Evolutionary conservation across 2,113 vertebrate genomes (phyloP).

Genomic region (Tricholaema leucomelas): DNA sequence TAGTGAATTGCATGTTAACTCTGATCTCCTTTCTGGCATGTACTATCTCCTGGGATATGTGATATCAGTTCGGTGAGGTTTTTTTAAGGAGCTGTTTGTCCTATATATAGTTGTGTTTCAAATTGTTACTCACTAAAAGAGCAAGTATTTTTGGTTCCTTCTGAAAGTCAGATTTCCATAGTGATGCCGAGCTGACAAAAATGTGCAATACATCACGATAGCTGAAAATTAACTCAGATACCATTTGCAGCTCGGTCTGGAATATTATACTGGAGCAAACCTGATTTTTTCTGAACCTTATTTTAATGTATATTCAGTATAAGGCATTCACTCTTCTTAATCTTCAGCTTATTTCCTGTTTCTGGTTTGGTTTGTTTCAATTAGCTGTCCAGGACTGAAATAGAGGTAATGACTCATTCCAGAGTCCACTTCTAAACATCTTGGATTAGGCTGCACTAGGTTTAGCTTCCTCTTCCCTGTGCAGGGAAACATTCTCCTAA

Average conservation of each 20-base stretch:
- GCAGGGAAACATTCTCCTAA: background rate
- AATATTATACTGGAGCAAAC: background rate
- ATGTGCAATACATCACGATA: background rate
- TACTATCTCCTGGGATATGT: background rate
- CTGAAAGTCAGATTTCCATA: conserved; percentile 65
- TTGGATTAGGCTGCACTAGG: background rate
- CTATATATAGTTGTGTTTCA: conserved; percentile 41
- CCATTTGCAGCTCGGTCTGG: background rate
- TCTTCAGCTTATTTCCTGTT: background rate
- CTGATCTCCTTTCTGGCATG: background rate
- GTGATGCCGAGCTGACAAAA: conserved; percentile 50
- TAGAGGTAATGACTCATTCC: background rate
- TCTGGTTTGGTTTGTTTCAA: background rate
- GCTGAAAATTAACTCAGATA: conserved; percentile 26
- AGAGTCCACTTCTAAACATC: background rate
- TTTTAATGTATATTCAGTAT: background rate
- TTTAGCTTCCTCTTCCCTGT: background rate
- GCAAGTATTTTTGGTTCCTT: conserved; percentile 69
- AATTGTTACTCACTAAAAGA: conserved; percentile 65
- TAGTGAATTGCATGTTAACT: background rate
- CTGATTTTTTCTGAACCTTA: background rate
- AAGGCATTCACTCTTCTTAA: background rate
- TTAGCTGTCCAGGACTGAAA: background rate
- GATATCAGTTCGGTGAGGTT: background rate
- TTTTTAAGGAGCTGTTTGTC: background rate